These are phyloP conservation scores for Bryconaethiops microstoma DNA, from an alignment of 2,797 vertebrate genomes.

Conservation along the genomic window DNA sequence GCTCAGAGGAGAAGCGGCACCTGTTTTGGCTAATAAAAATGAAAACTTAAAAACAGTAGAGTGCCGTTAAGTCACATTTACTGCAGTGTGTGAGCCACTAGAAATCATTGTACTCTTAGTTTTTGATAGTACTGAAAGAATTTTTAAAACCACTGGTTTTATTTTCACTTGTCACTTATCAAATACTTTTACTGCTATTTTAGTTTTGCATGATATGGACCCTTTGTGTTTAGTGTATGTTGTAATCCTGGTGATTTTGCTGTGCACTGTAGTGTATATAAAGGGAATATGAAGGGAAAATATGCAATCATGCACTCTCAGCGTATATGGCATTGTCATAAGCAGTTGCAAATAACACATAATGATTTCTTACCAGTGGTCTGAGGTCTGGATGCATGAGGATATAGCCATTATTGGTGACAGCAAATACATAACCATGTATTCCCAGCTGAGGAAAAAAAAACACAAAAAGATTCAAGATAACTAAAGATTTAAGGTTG, in stretches of 20 bases:
- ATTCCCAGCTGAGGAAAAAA: conserved; percentile 88
- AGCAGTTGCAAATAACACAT: conserved; percentile 41
- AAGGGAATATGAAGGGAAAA: neutral
- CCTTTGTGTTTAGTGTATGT: neutral
- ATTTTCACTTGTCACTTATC: too few species aligned
- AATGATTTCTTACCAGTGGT: conserved; percentile 85
- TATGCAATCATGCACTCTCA: neutral
- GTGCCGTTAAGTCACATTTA: too few species aligned
- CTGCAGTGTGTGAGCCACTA: too few species aligned
- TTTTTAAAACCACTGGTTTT: too few species aligned
- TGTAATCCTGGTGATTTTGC: neutral
- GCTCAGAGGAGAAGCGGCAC: too few species aligned
- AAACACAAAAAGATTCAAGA: neutral
- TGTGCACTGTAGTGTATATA: neutral
- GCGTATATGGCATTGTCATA: neutral
- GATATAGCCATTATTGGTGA: conserved; percentile 98
- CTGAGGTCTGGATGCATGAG: conserved; percentile 95
- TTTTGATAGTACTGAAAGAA: too few species aligned
- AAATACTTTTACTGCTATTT: too few species aligned
- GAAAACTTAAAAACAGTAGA: too few species aligned
- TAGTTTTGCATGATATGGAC: neutral
- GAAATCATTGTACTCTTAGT: too few species aligned
- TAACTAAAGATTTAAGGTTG: too few species aligned
- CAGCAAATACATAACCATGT: conserved; percentile 95
- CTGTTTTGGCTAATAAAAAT: too few species aligned